Evolutionary conservation across 1,140 invertebrate species (phyloP), one percentile per base, ranked within the genome.

Genomic region (Apis cerana): DNA sequence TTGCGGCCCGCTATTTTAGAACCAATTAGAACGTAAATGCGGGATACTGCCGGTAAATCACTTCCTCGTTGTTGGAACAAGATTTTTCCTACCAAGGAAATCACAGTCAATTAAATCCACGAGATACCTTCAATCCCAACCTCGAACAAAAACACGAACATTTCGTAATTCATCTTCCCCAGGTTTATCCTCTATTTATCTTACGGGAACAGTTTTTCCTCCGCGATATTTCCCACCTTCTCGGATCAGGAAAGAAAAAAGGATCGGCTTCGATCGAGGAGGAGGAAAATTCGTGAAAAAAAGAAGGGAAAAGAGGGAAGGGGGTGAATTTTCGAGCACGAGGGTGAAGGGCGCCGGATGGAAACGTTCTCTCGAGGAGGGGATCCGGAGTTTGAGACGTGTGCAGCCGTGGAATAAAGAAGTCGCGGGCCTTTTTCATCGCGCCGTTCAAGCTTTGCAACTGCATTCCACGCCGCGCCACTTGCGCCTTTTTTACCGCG

Each of bases 401-500:
- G 11, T 8, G 27, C 23, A 33, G 9, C 27, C 0, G 21, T 58
- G 48, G 33, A 48, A 80, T 52, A 58, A 33, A 75, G 58, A 80
- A 68, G 23, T 19, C 54, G 56, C 43, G 64, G 27, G 64, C 59
- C 54, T 62, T 84, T 79, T 67, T 59, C 84, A 71, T 13, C 15
- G 13, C 9, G 33, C 33, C 5, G 23, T 10, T 21, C 43, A 64
- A 23, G 59, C 59, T 65, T 68, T 15, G n/a, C 17, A 17, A 64
- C 76, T 80, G 75, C 76, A 84, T 75, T 79, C 70, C 69, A 50
- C 56, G 74, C 43, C 80, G 50, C 58, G 27, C 56, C 54, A 61
- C 43, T 75, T 54, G 69, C 80, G 56, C 72, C 69, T 86, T 86
- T 79, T 86, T 86, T 82, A 78, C 75, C 61, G 76, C 64, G 84